Percentiles rank a stretch among this genome's conserved stretches.
These are phyloP conservation scores for Hestina assimilis DNA, from an alignment of 1,140 invertebrate genomes.

Conservation along the genomic window DNA sequence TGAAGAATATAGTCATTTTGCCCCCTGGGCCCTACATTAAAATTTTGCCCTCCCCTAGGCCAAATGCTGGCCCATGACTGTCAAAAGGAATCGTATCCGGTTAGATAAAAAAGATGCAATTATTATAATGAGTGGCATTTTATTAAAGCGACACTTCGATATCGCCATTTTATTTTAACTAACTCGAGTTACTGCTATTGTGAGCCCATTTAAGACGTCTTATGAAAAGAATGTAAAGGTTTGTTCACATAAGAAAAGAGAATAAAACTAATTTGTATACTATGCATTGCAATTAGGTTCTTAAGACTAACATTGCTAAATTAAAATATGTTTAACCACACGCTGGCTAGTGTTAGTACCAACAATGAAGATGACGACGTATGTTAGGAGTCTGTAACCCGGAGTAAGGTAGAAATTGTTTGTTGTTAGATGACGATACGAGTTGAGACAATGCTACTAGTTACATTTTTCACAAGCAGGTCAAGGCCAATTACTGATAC, in stretches of 20 bases:
- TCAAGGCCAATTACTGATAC: too few relatives aligned
- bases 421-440: too few relatives aligned
- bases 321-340: neutral
- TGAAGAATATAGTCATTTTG: too few relatives aligned
- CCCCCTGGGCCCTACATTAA: too few relatives aligned
- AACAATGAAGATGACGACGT: too few relatives aligned
- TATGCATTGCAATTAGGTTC: neutral
- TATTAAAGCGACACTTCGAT: neutral
- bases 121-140: neutral
- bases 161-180: neutral
- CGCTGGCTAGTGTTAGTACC: neutral
- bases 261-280: neutral
- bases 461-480: too few relatives aligned
- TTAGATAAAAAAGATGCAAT: neutral
- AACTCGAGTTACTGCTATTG: conserved; percentile 15
- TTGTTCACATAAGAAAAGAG: neutral
- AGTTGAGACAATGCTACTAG: too few relatives aligned
- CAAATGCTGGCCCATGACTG: too few relatives aligned
- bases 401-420: too few relatives aligned
- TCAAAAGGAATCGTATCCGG: neutral
- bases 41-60: too few relatives aligned
- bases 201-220: conserved; percentile 15
- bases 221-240: conserved; percentile 3
- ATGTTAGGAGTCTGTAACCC: too few relatives aligned
- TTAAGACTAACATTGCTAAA: too few relatives aligned